Evolutionary conservation across 2,797 vertebrate species (phyloP).

Genomic region (Ispidina picta): DNA sequence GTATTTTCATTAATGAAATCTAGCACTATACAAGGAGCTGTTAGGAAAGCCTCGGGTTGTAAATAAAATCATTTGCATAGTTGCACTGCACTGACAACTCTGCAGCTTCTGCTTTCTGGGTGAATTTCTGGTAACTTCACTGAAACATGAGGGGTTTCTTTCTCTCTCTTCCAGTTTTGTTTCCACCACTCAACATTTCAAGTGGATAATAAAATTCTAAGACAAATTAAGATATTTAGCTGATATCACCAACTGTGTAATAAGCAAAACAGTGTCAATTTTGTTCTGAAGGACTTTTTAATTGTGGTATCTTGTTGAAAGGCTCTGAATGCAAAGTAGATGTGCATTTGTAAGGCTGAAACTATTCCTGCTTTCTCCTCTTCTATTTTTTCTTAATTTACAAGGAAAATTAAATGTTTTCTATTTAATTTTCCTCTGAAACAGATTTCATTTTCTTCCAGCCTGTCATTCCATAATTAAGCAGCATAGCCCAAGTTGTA

Average conservation of each 20-base stretch:
- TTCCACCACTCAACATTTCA: slow-evolving; percentile 1
- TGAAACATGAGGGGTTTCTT: background rate
- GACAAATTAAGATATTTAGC: background rate
- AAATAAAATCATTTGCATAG: background rate
- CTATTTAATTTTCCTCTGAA: background rate
- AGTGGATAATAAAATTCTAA: background rate
- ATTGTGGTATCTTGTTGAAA: background rate
- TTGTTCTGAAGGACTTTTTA: background rate
- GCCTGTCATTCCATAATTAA: background rate
- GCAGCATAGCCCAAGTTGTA: background rate
- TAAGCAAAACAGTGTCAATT: background rate
- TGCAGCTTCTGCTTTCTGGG: background rate
- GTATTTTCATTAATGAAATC: slow-evolving; percentile 20
- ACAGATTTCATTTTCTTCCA: background rate
- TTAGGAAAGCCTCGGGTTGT: background rate
- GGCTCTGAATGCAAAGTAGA: background rate
- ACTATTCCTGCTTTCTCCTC: background rate
- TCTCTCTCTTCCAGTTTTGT: background rate
- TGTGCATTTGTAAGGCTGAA: background rate
- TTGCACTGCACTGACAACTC: background rate
- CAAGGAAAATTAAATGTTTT: background rate
- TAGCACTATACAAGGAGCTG: background rate
- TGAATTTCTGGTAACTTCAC: background rate
- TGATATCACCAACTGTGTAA: background rate
- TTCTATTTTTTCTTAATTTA: background rate